These are phyloP conservation scores for Megaptera novaeangliae DNA, from an alignment of 2,113 vertebrate species.

Conservation along the genomic window DNA sequence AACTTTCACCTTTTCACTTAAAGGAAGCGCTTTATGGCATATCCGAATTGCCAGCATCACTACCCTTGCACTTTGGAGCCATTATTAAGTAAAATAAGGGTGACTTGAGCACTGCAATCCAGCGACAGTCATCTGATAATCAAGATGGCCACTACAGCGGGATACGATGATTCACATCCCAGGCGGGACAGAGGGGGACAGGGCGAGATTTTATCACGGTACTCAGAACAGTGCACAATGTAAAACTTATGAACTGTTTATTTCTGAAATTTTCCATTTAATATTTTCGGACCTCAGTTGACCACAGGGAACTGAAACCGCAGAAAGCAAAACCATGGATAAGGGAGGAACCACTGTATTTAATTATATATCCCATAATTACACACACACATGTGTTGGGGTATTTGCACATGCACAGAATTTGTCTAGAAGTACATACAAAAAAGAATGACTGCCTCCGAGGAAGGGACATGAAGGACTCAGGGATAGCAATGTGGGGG, in stretches of 20 bases:
- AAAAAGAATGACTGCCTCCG: neutral
- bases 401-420: neutral
- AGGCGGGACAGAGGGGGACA: neutral
- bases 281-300: neutral
- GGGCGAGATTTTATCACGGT: accelerated
- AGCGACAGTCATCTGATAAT: neutral
- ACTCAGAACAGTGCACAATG: neutral
- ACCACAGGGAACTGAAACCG: neutral
- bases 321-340: neutral
- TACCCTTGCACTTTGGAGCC: neutral
- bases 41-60: neutral
- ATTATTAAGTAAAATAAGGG: neutral
- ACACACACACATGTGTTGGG: neutral
- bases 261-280: neutral
- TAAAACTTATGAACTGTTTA: neutral
- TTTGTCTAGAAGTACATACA: neutral
- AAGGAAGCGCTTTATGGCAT: neutral
- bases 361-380: neutral
- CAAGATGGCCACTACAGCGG: no score
- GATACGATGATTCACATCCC: neutral
- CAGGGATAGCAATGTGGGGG: neutral
- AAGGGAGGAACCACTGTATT: neutral
- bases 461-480: neutral
- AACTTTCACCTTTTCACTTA: neutral
- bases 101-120: neutral